phyloP scores from a whole-genome alignment of 2,113 vertebrate species.

The Columba janthina region DNA sequence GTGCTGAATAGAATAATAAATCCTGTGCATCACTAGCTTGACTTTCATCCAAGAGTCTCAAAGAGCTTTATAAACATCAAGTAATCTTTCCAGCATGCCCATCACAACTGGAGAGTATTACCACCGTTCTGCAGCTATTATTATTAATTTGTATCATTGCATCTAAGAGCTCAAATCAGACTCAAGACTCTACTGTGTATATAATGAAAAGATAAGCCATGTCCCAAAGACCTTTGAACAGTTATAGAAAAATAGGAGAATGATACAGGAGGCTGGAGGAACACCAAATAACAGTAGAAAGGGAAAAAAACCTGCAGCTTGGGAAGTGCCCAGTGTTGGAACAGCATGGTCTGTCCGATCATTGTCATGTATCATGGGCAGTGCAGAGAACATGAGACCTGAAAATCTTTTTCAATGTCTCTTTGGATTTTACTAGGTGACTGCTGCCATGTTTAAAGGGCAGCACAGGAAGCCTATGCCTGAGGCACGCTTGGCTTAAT shows the following conservation, averaged over 20 bases:
- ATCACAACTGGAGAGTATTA: slow-evolving; percentile 9
- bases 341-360: background rate
- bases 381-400: background rate
- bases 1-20: slow-evolving; percentile 61
- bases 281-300: background rate
- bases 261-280: background rate
- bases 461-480: background rate
- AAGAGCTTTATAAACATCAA: slow-evolving; percentile 63
- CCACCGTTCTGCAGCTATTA: background rate
- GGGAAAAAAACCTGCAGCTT: background rate
- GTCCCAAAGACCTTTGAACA: background rate
- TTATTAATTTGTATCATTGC: slow-evolving; percentile 20
- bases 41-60: slow-evolving; percentile 52
- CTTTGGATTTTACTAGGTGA: background rate
- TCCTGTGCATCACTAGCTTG: slow-evolving; percentile 25
- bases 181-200: background rate
- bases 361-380: background rate
- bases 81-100: slow-evolving; percentile 29
- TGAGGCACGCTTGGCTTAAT: background rate
- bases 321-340: background rate
- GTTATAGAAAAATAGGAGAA: background rate
- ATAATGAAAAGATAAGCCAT: background rate
- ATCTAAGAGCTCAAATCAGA: background rate
- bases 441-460: background rate
- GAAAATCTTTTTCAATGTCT: background rate